Evolutionary conservation across 1,140 invertebrate genomes (phyloP), one percentile per base, ranked within the genome.

Genomic region (Brachionus rubens): DNA sequence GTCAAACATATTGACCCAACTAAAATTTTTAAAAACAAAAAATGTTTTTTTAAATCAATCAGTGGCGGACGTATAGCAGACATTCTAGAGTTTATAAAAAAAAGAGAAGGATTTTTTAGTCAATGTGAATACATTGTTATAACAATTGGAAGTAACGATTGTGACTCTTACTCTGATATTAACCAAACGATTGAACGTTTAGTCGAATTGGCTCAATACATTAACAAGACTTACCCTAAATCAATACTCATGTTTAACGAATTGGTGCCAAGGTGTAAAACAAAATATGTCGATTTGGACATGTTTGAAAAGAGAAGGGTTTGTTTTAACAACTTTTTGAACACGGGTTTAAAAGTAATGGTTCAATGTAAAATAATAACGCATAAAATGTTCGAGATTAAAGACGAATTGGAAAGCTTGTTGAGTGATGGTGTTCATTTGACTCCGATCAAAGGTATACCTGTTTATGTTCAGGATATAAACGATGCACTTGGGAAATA

Each of bases 61-160:
- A 65, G 59, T 65, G 59, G 59, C 24, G 59, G 59, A 12, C 40
- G 33, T 24, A 65, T 65, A 14, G 19, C 33, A 16, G 59, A 65
- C 21, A 65, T 65, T 6, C 19, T 43, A 24, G 59, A 65, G 16
- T 65, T 65, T 65, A 21, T 65, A 3, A 65, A 43, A 41, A 65
- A 65, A 65, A 65, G 40, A 65, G 59, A 65, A 43, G 59, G 59
- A 19, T 65, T 65, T 65, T 65, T 65, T 26, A 41, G 30, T 65
- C 19, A 43, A 30, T 65, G 59, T 43, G 21, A 65, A 14, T 43
- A 43, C 43, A 65, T 65, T 24, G 21, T 16, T 65, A 19, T 65
- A 3, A 65, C 59, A 10, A 43, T 36, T 28, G 59, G 59, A 24
- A 65, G 59, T 26, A 65, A 65, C n/a, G 59, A 65, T 26, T 65